phyloP scores from a whole-genome alignment of 2,888 invertebrate genomes.

The Adelphocoris suturalis region DNA sequence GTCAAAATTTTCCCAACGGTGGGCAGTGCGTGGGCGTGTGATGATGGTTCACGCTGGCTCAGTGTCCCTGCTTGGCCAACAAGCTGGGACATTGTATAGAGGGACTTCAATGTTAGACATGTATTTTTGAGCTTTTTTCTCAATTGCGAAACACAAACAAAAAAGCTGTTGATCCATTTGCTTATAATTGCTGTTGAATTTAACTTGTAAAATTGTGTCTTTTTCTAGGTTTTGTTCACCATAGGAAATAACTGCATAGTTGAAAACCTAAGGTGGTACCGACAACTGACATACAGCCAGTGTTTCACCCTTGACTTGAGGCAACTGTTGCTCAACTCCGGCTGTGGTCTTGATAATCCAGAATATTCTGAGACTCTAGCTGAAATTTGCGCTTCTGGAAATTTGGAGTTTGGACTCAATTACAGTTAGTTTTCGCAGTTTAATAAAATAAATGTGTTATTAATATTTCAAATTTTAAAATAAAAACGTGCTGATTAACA shows the following conservation, averaged over 20 bases:
- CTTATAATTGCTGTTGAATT: too few relatives aligned
- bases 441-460: not conserved
- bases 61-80: too few relatives aligned
- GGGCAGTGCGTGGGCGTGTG: too few relatives aligned
- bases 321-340: constrained; percentile 36
- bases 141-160: too few relatives aligned
- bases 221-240: constrained; percentile 41
- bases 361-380: constrained; percentile 27
- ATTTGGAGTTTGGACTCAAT: not conserved
- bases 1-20: too few relatives aligned
- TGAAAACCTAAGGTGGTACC: constrained; percentile 44
- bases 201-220: not conserved
- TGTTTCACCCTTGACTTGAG: constrained; percentile 5
- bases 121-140: too few relatives aligned
- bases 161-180: too few relatives aligned
- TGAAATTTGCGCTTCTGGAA: not conserved
- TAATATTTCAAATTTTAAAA: not conserved
- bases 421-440: not conserved
- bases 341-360: constrained; percentile 34
- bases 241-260: constrained; percentile 44
- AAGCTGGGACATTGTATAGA: too few relatives aligned
- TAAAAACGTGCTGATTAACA: too few relatives aligned
- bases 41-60: too few relatives aligned
- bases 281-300: not conserved
- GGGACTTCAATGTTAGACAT: too few relatives aligned